Conservation (phyloP, 2,113 vertebrate genomes). For the Gadus macrocephalus region DNA sequence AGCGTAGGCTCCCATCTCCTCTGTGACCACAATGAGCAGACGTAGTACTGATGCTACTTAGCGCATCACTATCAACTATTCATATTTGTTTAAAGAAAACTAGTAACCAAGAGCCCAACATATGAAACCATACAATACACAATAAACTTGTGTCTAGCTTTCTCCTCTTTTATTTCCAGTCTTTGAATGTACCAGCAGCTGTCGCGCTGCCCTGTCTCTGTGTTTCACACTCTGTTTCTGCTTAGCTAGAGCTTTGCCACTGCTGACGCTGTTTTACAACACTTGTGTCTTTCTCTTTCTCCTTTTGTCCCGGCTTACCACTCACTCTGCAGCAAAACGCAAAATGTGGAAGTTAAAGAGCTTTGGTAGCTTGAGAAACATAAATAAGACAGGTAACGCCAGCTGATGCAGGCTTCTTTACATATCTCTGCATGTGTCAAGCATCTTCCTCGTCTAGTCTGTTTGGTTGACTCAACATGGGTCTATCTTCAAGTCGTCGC, state of each 20-base stretch:
- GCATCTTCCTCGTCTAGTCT: background rate
- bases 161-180: background rate
- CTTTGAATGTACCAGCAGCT: background rate
- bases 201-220: constrained; percentile 30
- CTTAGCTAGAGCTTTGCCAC: background rate
- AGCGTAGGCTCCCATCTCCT: too few species aligned
- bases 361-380: constrained; percentile 99
- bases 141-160: too few species aligned
- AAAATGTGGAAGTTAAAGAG: constrained; percentile 99
- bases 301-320: constrained; percentile 57
- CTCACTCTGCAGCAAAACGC: constrained; percentile 91
- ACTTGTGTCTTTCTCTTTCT: constrained; percentile 50
- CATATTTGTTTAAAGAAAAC: too few species aligned
- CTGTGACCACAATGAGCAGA: too few species aligned
- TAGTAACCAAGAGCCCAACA: too few species aligned
- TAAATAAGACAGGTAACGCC: constrained; percentile 98
- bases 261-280: constrained; percentile 39
- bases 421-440: constrained; percentile 9
- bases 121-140: too few species aligned
- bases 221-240: background rate
- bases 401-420: constrained; percentile 4
- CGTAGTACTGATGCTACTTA: too few species aligned
- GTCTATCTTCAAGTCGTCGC: background rate
- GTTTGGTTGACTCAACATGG: constrained; percentile 11
- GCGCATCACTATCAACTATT: too few species aligned